phyloP scores from a whole-genome alignment of 2,797 vertebrate genomes.

The Vespertilio murinus region DNA sequence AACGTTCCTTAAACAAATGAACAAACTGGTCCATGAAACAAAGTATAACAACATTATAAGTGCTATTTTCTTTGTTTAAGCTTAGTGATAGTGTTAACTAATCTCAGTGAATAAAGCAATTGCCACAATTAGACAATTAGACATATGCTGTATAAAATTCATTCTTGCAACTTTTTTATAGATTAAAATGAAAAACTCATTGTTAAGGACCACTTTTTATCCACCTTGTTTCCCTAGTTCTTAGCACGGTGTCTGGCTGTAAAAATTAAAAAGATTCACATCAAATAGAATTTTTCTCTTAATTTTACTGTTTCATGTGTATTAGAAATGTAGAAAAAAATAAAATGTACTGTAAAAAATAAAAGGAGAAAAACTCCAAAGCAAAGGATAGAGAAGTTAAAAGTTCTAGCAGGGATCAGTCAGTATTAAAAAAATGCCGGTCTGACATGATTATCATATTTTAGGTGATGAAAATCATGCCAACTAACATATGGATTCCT shows the following conservation, averaged over 20 bases:
- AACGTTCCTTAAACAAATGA: constrained; percentile 66
- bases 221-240: background rate
- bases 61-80: constrained; percentile 42
- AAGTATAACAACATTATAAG: constrained; percentile 70
- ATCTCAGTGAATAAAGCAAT: constrained; percentile 54
- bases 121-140: constrained; percentile 51
- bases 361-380: constrained; percentile 58
- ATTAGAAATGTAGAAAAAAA: constrained; percentile 74
- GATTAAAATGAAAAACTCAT: background rate
- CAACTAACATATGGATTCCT: constrained; percentile 74
- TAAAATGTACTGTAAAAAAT: too few relatives aligned
- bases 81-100: constrained; percentile 28
- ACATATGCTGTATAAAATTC: constrained; percentile 54
- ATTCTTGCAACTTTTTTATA: background rate
- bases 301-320: constrained; percentile 71
- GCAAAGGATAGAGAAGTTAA: constrained; percentile 28
- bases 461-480: constrained; percentile 63
- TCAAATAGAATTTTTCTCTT: constrained; percentile 75
- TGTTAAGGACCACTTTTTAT: background rate
- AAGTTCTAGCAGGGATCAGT: constrained; percentile 58
- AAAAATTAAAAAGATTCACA: constrained; percentile 71
- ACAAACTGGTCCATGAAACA: constrained; percentile 53
- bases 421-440: constrained; percentile 64
- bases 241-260: background rate
- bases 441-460: constrained; percentile 56